Evolutionary conservation across 2,797 vertebrate genomes (phyloP).

Genomic region (Silurus aristotelis): DNA sequence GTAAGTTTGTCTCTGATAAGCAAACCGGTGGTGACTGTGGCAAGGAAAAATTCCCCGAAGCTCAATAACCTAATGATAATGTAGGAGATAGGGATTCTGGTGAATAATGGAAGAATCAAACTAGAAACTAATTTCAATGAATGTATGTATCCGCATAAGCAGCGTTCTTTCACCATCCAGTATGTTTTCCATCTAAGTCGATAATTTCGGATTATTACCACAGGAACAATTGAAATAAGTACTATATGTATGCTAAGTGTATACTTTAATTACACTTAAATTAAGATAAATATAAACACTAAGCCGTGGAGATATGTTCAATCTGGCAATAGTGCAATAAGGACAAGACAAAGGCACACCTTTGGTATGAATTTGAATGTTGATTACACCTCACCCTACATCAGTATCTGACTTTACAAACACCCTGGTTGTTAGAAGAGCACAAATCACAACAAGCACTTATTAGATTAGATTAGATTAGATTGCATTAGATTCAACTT

Average conservation of each 20-base stretch:
- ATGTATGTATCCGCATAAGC: not conserved
- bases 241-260: too few species aligned
- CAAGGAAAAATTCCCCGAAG: too few species aligned
- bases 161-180: not conserved
- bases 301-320: not conserved
- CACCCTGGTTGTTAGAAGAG: too few species aligned
- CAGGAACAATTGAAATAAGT: too few species aligned
- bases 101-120: not conserved
- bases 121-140: not conserved
- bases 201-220: not conserved
- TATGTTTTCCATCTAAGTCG: conserved; percentile 34
- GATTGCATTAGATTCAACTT: too few species aligned
- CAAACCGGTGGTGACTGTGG: too few species aligned
- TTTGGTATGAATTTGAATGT: not conserved
- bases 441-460: too few species aligned
- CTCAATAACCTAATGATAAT: not conserved
- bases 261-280: not conserved
- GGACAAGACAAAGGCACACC: not conserved
- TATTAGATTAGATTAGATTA: too few species aligned
- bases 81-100: not conserved
- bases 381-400: too few species aligned
- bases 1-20: too few species aligned
- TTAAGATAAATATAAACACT: too few species aligned
- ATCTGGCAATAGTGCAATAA: not conserved
- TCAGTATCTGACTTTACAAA: too few species aligned